Evolutionary conservation across 2,113 vertebrate genomes (phyloP), one percentile per base, ranked within the genome.

Genomic region (Oryzias woworae): DNA sequence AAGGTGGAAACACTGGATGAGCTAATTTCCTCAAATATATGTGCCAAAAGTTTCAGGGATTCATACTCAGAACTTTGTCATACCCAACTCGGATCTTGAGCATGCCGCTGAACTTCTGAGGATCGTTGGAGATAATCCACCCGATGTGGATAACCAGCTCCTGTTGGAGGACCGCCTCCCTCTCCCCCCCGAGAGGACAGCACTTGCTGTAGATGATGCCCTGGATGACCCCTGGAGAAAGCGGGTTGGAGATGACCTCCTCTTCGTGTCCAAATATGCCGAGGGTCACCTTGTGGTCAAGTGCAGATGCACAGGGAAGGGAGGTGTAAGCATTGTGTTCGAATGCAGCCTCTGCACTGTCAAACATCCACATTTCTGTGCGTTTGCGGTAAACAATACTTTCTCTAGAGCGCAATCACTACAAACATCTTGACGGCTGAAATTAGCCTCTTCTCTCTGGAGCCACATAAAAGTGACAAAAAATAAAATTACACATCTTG

Each of bases 141-240:
- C 97, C 97, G 49, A 98, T 94, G 15, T 98, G 97, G 82, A 99
- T 98, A 88, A 99, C 96, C 62, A 99, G 93, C 51, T 99, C 97
- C 80, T 99, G 96, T 83, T 99, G 96, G 53, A 98, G 89, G 58
- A 98, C 97, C 0, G 97, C 96, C 81, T 98, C 97, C 16, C 93
- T 88, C 85, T 97, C 95, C 16, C 95, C 86, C 0, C 86, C 97
- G 0, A 91, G 90, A 4, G 92, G 90, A 26, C 85, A 87, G 81
- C 95, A 97, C 82, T 94, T 96, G 71, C 91, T 92, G 86, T 98
- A 99, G 82, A 99, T 93, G 57, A 99, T 97, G 81, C 93, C 91
- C 86, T 98, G 96, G 89, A 99, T 99, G 72, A 95, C 95, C 53
- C 85, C 91, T 0, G 97, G 97, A 42, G 97, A 99, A 76, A 99